Percentiles rank a stretch among this genome's conserved stretches.
Conservation (phyloP, 2,888 invertebrate genomes). For the Drosophila suboccidentalis region DNA sequence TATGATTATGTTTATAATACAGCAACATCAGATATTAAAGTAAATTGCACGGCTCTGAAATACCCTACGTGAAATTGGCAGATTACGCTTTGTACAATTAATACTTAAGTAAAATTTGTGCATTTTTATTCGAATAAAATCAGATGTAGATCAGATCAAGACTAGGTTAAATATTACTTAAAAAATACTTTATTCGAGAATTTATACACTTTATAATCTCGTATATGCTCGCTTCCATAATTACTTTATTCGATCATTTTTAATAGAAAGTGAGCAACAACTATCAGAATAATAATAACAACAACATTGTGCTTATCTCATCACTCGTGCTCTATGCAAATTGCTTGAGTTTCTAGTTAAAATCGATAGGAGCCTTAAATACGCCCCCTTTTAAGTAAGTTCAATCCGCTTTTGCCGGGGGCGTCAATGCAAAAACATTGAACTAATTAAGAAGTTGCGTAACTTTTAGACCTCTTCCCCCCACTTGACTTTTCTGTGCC, state of each 20-base stretch:
- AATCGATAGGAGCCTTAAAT: conserved; percentile 45
- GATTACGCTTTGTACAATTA: background rate
- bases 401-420: conserved; percentile 1
- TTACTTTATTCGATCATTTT: too few relatives aligned
- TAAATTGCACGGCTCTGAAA: background rate
- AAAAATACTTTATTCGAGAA: background rate
- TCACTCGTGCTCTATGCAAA: conserved; percentile 29
- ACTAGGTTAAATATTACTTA: background rate
- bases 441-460: conserved; percentile 68
- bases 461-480: conserved; percentile 40
- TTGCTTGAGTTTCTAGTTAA: conserved; percentile 36
- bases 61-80: background rate
- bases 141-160: background rate
- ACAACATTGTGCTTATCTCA: background rate
- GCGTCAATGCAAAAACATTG: conserved; percentile 54
- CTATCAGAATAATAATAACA: background rate
- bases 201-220: background rate
- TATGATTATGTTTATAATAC: conserved; percentile 40
- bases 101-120: background rate
- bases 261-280: background rate
- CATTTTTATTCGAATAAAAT: background rate
- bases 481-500: background rate
- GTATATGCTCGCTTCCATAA: background rate
- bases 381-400: conserved; percentile 16
- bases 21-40: conserved; percentile 4